Conservation (phyloP, 2,888 invertebrate species). For the Pollenia angustigena region DNA sequence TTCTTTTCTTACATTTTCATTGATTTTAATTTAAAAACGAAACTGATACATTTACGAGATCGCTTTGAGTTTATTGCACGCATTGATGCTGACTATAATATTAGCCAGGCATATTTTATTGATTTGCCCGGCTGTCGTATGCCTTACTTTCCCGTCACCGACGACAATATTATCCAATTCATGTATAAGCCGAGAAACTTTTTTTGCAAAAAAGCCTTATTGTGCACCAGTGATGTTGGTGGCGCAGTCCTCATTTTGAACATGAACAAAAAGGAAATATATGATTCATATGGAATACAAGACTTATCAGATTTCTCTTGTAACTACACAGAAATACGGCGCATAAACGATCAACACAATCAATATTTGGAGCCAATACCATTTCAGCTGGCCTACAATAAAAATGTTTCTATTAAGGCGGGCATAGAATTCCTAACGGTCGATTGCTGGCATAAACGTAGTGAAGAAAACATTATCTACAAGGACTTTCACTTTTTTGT, state of each 20-base stretch:
- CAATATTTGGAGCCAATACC: constrained; percentile 73
- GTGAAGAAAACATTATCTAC: constrained; percentile 85
- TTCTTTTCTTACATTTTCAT: constrained; percentile 82
- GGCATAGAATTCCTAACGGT: constrained; percentile 88
- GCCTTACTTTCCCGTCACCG: constrained; percentile 82
- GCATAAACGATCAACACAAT: constrained; percentile 78
- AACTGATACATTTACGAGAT: constrained; percentile 79
- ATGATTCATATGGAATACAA: constrained; percentile 78
- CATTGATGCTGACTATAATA: constrained; percentile 80
- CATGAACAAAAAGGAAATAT: constrained; percentile 78
- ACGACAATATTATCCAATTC: constrained; percentile 81
- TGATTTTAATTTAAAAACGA: constrained; percentile 82
- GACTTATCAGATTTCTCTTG: constrained; percentile 78
- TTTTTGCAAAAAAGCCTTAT: constrained; percentile 79
- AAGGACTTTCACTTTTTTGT: constrained; percentile 87
- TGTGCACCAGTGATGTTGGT: constrained; percentile 76
- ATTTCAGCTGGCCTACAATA: constrained; percentile 75
- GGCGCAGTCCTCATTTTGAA: constrained; percentile 78
- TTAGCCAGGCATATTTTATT: constrained; percentile 82
- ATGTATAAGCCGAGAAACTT: constrained; percentile 79
- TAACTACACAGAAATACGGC: constrained; percentile 79
- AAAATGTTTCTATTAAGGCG: constrained; percentile 77
- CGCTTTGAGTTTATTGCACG: constrained; percentile 82
- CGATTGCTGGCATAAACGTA: constrained; percentile 85
- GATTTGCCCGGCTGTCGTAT: constrained; percentile 83